Evolutionary conservation across 2,888 invertebrate species (phyloP).

Genomic region (Blomia tropicalis): DNA sequence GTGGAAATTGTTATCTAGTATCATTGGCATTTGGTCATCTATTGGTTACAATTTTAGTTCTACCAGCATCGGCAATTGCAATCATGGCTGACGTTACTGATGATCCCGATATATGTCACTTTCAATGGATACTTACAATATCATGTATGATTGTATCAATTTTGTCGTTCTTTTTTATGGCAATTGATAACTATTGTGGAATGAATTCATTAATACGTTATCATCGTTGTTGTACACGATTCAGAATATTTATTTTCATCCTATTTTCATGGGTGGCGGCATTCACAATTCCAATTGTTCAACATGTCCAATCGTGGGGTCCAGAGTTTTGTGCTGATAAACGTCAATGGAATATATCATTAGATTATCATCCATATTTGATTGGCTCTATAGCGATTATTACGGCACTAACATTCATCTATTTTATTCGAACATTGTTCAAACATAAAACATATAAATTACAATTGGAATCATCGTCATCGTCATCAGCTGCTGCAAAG

Average conservation of each 20-base stretch:
- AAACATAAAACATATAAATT: slow-evolving; percentile 23
- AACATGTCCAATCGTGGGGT: slow-evolving; percentile 42
- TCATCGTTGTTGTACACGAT: slow-evolving; percentile 28
- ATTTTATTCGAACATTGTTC: slow-evolving; percentile 38
- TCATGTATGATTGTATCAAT: slow-evolving; percentile 51
- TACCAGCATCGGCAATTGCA: slow-evolving; percentile 52
- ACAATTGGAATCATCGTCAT: slow-evolving; percentile 25
- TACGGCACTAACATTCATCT: slow-evolving; percentile 41
- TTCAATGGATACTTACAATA: slow-evolving; percentile 50
- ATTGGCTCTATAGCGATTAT: slow-evolving; percentile 47
- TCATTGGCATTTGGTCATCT: slow-evolving; percentile 56
- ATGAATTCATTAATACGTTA: slow-evolving; percentile 37
- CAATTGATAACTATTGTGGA: slow-evolving; percentile 48
- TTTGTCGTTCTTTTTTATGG: slow-evolving; percentile 47
- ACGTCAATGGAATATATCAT: neutral
- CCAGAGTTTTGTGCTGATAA: slow-evolving; percentile 33
- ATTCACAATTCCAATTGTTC: slow-evolving; percentile 44
- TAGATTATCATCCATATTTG: slow-evolving; percentile 21
- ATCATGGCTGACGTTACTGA: slow-evolving; percentile 47
- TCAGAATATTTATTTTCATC: slow-evolving; percentile 39
- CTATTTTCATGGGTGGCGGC: slow-evolving; percentile 45
- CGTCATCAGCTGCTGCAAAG: slow-evolving; percentile 9
- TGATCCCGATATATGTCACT: slow-evolving; percentile 42
- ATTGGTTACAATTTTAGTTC: slow-evolving; percentile 50
- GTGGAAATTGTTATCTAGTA: slow-evolving; percentile 53